Evolutionary conservation across 2,113 vertebrate species (phyloP).

Genomic region (Psilopogon haemacephalus): DNA sequence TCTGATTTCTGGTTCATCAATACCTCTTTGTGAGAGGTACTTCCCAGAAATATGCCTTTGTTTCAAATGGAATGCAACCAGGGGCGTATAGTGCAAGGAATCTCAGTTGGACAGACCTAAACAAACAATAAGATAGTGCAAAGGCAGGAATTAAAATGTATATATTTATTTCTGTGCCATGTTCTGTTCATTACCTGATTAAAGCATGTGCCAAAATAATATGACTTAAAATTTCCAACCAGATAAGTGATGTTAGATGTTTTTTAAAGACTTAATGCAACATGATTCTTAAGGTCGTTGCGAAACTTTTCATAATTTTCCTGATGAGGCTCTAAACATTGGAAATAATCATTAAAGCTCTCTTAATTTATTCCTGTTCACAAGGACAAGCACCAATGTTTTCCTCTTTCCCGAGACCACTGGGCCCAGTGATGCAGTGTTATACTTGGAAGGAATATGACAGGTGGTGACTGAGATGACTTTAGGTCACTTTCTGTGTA

Average conservation of each 20-base stretch:
- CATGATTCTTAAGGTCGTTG: neutral
- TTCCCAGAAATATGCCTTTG: conserved; percentile 77
- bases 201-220: neutral
- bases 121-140: conserved; percentile 72
- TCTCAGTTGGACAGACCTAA: conserved; percentile 56
- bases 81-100: conserved; percentile 74
- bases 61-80: conserved; percentile 73
- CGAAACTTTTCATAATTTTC: neutral
- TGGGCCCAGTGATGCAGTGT: neutral
- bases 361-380: neutral
- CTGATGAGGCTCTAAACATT: neutral
- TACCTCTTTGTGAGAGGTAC: conserved; percentile 80
- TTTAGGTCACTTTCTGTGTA: neutral
- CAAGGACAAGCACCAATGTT: neutral
- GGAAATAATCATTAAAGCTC: neutral
- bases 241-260: neutral
- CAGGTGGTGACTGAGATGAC: conserved; percentile 28
- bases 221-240: neutral
- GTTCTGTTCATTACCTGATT: conserved; percentile 68
- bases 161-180: conserved; percentile 54
- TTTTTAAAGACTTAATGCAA: neutral
- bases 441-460: neutral
- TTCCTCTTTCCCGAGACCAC: neutral
- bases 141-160: conserved; percentile 57
- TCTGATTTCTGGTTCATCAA: conserved; percentile 76